Base-by-base conservation (phyloP, 30 jellyfish, hydroid and myxozoan genomes). In the Turritopsis dohrnii region DNA sequence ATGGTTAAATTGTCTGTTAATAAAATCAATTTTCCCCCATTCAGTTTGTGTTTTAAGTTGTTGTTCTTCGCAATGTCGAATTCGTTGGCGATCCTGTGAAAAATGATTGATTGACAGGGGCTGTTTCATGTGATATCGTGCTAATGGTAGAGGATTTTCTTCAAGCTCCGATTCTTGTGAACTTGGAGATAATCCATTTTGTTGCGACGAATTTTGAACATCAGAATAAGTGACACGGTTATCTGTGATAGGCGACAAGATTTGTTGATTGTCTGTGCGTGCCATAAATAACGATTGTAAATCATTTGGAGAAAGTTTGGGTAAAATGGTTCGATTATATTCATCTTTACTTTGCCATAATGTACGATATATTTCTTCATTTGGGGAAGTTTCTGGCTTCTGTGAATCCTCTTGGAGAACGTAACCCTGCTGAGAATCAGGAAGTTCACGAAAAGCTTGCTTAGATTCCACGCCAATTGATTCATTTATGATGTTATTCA, bases 21-120 rank as follows among this genome's bases (percentile, higher is more conserved):
- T 60, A 24, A 74, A 74, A 74, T 74, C 83, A 7, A 74, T 74
- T 29, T 74, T 74, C 18, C 83, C 24, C 83, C 83, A 74, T 74
- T 74, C 83, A 69, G 23, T 27, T 69, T 69, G 31, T 7, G 77
- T 69, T 27, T 69, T 69, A 69, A 69, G 30, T 69, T 27, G 28
- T 23, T 69, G 31, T 23, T 27, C 77, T 7, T 69, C 77, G n/a
- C n/a, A n/a, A 69, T 69, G 77, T 21, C 22, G 77, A n/a, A 27
- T 16, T 69, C 30, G 77, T 19, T n/a, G 30, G 9, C 30, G 77
- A 69, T 69, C 19, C 9, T 69, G 8, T n/a, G 30, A n/a, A 69
- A 27, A 19, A 19, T n/a, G 30, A n/a, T 23, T 69, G 22, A n/a
- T 69, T n/a, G 77, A 9, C 19, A 69, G 19, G 17, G 77, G 77